Evolutionary conservation across 30 jellyfish, hydroid and myxozoan species (phyloP).

Genomic region (Euphysa ruthae): DNA sequence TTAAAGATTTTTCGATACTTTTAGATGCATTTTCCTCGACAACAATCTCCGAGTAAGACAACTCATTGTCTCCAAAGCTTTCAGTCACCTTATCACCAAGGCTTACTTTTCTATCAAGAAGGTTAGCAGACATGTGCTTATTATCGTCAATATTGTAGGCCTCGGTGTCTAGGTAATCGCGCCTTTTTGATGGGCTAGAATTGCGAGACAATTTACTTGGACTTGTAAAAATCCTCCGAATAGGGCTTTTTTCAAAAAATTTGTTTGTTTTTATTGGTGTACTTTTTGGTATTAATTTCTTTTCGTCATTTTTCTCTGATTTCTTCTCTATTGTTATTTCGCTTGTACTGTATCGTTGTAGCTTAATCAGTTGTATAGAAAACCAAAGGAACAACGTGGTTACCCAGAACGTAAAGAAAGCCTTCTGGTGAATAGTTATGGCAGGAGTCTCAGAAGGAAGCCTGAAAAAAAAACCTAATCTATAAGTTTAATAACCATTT

Average conservation of each 20-base stretch:
- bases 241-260: not conserved
- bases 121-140: no score
- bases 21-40: no score
- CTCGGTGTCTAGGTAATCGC: constrained; percentile 11
- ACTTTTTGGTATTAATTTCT: no score
- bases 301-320: not conserved
- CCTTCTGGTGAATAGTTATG: constrained; percentile 84
- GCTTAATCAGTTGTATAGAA: constrained; percentile 8
- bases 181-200: constrained; percentile 20
- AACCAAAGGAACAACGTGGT: constrained; percentile 33
- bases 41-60: no score
- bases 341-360: no score
- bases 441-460: constrained; percentile 49
- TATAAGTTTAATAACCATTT: no score
- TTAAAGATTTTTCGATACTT: no score
- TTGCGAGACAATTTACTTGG: not conserved
- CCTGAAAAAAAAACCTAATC: constrained; percentile 43
- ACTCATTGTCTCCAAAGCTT: no score
- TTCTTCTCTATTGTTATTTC: no score
- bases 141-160: constrained; percentile 14
- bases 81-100: no score
- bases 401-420: constrained; percentile 77
- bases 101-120: no score
- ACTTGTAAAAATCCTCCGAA: not conserved
- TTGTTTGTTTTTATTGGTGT: no score